Conservation (phyloP, 2,888 invertebrate species). For the Diplolepis rosae region DNA sequence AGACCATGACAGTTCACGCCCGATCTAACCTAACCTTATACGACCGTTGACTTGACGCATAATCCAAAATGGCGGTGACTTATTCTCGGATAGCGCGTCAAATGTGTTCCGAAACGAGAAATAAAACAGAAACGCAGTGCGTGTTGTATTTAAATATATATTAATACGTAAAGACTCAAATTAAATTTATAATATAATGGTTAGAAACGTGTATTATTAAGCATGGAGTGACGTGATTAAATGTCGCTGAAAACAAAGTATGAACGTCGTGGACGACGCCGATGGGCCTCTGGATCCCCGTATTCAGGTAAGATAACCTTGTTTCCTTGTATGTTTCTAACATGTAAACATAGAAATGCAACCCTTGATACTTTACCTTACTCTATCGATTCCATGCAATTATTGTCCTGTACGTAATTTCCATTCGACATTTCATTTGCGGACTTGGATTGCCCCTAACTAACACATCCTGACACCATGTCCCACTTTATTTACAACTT, state of each 20-base stretch:
- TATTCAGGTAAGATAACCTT: conserved; percentile 71
- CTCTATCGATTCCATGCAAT: not conserved
- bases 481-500: conserved; percentile 64
- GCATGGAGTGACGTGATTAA: conserved; percentile 59
- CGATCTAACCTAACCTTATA: not conserved
- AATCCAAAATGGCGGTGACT: conserved; percentile 61
- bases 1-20: not conserved
- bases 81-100: conserved; percentile 40
- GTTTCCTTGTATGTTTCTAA: conserved; percentile 39
- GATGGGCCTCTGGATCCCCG: conserved; percentile 75
- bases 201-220: conserved; percentile 33
- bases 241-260: conserved; percentile 63
- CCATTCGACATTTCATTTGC: conserved; percentile 25
- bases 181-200: not conserved
- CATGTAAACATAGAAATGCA: not conserved
- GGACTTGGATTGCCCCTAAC: conserved; percentile 47
- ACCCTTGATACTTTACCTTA: not conserved
- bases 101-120: not conserved
- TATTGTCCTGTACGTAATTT: conserved; percentile 33
- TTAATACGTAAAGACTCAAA: not conserved
- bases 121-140: not conserved
- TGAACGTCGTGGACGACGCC: conserved; percentile 71
- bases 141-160: conserved; percentile 1
- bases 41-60: conserved; percentile 16
- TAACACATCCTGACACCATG: conserved; percentile 67